Percentiles rank a stretch among this genome's conserved stretches.
Evolutionary conservation across 2,113 vertebrate species (phyloP).

Genomic region (Cyanocitta stelleri): DNA sequence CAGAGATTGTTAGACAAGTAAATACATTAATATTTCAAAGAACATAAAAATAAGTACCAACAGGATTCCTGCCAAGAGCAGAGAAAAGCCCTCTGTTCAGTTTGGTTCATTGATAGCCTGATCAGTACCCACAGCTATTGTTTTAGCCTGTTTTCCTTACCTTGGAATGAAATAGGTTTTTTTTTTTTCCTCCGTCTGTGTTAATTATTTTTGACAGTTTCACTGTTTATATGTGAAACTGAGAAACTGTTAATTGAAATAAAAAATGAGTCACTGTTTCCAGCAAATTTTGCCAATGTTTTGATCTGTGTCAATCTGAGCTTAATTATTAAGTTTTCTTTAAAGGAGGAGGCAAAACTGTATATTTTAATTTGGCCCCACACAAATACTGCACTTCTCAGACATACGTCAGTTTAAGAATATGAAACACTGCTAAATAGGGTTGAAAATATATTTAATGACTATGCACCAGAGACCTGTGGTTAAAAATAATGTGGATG

Average conservation of each 20-base stretch:
- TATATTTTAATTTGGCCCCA: background rate
- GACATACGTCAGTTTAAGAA: background rate
- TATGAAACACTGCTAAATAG: background rate
- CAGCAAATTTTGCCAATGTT: constrained; percentile 71
- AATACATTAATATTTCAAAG: background rate
- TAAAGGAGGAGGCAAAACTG: constrained; percentile 47
- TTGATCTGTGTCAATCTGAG: constrained; percentile 73
- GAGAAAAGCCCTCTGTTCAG: background rate
- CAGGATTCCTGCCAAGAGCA: background rate
- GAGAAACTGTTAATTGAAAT: constrained; percentile 79
- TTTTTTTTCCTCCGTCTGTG: constrained; percentile 17
- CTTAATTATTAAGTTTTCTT: constrained; percentile 70
- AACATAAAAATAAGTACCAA: background rate
- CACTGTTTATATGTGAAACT: constrained; percentile 72
- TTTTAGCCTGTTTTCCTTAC: constrained; percentile 55
- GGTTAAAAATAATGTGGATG: constrained; percentile 2
- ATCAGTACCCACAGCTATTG: constrained; percentile 36
- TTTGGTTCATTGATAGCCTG: background rate
- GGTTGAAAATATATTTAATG: constrained; percentile 11
- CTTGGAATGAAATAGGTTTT: constrained; percentile 34
- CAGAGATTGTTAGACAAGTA: background rate
- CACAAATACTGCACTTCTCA: background rate
- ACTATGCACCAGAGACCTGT: background rate
- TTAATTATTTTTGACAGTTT: constrained; percentile 78
- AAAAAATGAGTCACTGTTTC: constrained; percentile 75